Percentiles rank a stretch among this genome's conserved stretches.
phyloP scores from a whole-genome alignment of 2,888 invertebrate species.

The Pyrocoelia pectoralis region DNA sequence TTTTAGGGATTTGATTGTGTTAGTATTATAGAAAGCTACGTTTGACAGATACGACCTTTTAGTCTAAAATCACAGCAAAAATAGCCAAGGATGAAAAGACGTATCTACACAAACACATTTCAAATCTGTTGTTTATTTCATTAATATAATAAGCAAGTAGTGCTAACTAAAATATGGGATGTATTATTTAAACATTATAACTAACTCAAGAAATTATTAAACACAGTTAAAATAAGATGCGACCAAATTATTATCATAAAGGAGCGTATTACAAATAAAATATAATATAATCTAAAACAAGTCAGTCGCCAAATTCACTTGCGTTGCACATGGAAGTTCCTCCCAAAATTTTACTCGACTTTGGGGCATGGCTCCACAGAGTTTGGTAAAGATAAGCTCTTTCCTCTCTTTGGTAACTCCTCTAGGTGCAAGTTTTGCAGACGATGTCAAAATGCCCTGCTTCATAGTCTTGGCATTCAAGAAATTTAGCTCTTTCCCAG shows the following conservation, averaged over 20 bases:
- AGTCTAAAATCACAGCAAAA: conserved; percentile 2
- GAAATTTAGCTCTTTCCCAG: conserved; percentile 1
- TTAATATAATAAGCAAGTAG: conserved; percentile 4
- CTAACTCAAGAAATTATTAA: conserved; percentile 4
- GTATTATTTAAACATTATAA: conserved; percentile 4
- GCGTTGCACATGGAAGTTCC: conserved; percentile 8
- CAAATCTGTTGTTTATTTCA: conserved; percentile 4
- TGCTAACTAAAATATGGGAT: conserved; percentile 3
- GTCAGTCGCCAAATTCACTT: conserved; percentile 9
- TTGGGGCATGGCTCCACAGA: conserved; percentile 13
- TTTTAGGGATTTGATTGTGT: conserved; percentile 4
- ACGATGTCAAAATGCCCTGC: conserved; percentile 4
- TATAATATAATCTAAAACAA: not conserved
- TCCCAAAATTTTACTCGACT: conserved; percentile 12
- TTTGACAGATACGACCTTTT: conserved; percentile 4
- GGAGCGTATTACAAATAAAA: not conserved
- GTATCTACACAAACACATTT: conserved; percentile 4
- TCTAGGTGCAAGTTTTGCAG: conserved; percentile 7
- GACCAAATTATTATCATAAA: conserved; percentile 3
- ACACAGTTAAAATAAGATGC: conserved; percentile 4
- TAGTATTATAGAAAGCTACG: conserved; percentile 2
- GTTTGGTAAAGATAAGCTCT: conserved; percentile 8
- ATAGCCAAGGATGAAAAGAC: conserved; percentile 3
- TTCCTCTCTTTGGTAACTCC: too few relatives aligned
- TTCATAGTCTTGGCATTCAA: conserved; percentile 9